Evolutionary conservation across 2,113 vertebrate species (phyloP), one percentile per base, ranked within the genome.

Genomic region (Grammomys dolichurus): DNA sequence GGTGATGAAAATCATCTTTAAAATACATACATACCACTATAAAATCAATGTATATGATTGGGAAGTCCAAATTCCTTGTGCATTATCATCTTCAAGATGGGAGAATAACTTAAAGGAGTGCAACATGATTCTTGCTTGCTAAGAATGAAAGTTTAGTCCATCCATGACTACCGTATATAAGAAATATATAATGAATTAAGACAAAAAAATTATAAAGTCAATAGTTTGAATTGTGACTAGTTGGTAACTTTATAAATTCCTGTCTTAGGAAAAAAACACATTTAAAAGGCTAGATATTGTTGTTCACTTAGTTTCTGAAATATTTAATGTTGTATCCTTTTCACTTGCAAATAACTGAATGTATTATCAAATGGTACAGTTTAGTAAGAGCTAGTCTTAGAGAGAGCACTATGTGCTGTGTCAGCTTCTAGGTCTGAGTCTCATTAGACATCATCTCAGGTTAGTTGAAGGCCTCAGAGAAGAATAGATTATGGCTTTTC

Each of bases 11-110:
- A 87, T 12, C 26, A 56, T 54, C 10, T 11, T 54, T 4, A 85
- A 70, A 17, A 82, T 65, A 85, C 4, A 22, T 43, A 89, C 65
- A 1, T 78, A 81, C 94, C 36, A 4, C 36, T 69, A 14, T 69
- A 36, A 12, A 95, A 82, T 70, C 31, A 24, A 13, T 89, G 2
- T 67, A 5, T 67, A 24, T 80, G 43, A 63, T 28, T 70, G 9
- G 14, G 77, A 26, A 78, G 84, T 22, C 88, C 28, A 93, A 87
- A 6, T 85, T 48, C 40, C 26, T n/a, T 87, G 5, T 26, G 9
- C 9, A 19, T 87, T 58, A 46, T 81, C 26, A 82, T 91, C 24
- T 82, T 95, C 67, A 93, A 95, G 65, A 84, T 76, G 5, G 58
- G 13, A 88, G 36, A 24, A 14, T 75, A 0, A 11, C 28, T 46